phyloP scores from a whole-genome alignment of 2,797 vertebrate genomes.

The Lepus townsendii region DNA sequence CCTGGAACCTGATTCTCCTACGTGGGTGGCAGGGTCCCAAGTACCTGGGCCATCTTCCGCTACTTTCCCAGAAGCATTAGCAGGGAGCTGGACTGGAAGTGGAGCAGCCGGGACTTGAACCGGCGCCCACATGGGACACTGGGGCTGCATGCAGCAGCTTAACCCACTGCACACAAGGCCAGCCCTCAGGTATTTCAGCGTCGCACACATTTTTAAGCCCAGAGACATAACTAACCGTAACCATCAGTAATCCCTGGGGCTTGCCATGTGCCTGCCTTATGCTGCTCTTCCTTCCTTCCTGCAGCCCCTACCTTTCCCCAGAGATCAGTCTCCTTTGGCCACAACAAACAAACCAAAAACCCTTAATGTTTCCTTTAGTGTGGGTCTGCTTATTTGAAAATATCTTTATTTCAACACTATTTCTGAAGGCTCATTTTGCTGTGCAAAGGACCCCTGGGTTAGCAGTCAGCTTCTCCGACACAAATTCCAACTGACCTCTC shows the following conservation, averaged over 20 bases:
- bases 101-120: too few species aligned
- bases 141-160: too few species aligned
- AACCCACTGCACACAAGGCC: too few species aligned
- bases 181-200: too few species aligned
- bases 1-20: too few species aligned
- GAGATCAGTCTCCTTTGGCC: constrained; percentile 1
- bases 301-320: constrained; percentile 17
- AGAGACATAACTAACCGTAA: neutral
- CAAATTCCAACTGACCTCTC: too few species aligned
- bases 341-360: constrained; percentile 9
- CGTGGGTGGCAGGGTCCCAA: too few species aligned
- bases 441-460: neutral
- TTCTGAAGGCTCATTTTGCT: constrained; percentile 7
- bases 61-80: too few species aligned
- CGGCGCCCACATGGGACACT: too few species aligned
- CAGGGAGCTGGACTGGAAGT: too few species aligned
- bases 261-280: neutral
- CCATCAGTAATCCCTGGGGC: neutral
- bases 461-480: too few species aligned
- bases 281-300: neutral
- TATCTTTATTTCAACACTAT: neutral
- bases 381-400: neutral
- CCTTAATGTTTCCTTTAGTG: constrained; percentile 2
- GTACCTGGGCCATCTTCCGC: too few species aligned
- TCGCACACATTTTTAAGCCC: neutral